Evolutionary conservation across 35 echinoderm and acorn worm genomes (phyloP).

Genomic region (Eucidaris tribuloides): DNA sequence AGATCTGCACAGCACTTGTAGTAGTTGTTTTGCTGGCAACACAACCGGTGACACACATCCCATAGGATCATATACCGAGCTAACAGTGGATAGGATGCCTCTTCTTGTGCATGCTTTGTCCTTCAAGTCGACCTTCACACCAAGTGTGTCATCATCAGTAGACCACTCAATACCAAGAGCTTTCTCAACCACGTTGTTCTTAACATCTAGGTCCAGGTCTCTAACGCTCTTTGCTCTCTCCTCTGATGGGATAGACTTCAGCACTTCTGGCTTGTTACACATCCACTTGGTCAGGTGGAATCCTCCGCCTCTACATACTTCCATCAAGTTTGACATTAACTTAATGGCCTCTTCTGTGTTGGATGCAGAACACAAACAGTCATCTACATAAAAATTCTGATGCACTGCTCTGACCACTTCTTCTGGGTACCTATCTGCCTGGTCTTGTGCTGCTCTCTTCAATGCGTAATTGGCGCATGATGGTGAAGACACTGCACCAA

Average conservation of each 20-base stretch:
- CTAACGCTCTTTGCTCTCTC: constrained; percentile 24
- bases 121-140: constrained; percentile 17
- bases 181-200: background rate
- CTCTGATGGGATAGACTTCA: constrained; percentile 30
- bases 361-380: constrained; percentile 6
- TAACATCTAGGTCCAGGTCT: constrained; percentile 22
- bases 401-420: background rate
- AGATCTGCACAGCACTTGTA: constrained; percentile 27
- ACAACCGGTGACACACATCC: constrained; percentile 34
- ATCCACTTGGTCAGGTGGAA: constrained; percentile 50
- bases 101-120: constrained; percentile 48
- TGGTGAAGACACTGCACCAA: constrained; percentile 73
- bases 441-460: constrained; percentile 41
- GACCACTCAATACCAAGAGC: constrained; percentile 52
- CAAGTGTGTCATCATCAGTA: constrained; percentile 25
- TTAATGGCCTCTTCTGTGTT: background rate
- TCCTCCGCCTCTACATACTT: constrained; percentile 32
- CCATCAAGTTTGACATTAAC: background rate
- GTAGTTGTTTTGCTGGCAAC: background rate
- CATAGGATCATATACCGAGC: constrained; percentile 48
- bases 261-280: constrained; percentile 33
- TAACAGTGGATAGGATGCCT: constrained; percentile 44
- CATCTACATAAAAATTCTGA: constrained; percentile 43
- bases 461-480: constrained; percentile 56
- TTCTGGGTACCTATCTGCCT: background rate